Evolutionary conservation across 1,140 invertebrate genomes (phyloP).

Genomic region (Linepithema humile): DNA sequence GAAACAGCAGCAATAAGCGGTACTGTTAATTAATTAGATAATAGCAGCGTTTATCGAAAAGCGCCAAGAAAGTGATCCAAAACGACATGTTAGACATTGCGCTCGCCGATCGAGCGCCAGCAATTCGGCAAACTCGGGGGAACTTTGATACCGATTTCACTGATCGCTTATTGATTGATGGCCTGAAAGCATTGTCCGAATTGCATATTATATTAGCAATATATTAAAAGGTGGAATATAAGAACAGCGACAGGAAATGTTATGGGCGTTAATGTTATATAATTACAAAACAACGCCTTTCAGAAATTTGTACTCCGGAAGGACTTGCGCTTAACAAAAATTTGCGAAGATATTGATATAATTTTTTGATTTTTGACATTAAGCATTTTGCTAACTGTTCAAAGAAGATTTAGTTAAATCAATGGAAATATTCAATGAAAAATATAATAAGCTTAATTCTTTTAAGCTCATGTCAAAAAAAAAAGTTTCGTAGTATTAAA

Average conservation of each 20-base stretch:
- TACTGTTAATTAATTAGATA: slow-evolving; percentile 66
- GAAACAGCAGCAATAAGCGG: slow-evolving; percentile 73
- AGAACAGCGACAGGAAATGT: not conserved
- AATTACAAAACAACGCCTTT: not conserved
- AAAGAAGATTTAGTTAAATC: no score
- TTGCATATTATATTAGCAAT: no score
- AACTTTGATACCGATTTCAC: slow-evolving; percentile 29
- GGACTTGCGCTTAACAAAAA: not conserved
- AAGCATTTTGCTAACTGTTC: not conserved
- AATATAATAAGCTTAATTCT: no score
- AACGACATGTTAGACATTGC: slow-evolving; percentile 28
- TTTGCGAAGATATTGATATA: not conserved
- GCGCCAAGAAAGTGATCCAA: slow-evolving; percentile 54
- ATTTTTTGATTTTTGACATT: not conserved
- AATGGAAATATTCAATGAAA: no score
- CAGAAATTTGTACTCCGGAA: not conserved
- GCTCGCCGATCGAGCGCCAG: slow-evolving; percentile 43
- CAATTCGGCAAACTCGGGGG: slow-evolving; percentile 11
- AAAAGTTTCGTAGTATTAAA: no score
- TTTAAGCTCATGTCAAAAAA: no score
- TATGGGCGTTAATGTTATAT: not conserved
- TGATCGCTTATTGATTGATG: no score
- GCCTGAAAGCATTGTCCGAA: no score
- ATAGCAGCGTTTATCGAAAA: slow-evolving; percentile 55
- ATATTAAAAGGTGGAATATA: not conserved